phyloP scores from a whole-genome alignment of 2,797 vertebrate genomes.

The Myioborus miniatus region DNA sequence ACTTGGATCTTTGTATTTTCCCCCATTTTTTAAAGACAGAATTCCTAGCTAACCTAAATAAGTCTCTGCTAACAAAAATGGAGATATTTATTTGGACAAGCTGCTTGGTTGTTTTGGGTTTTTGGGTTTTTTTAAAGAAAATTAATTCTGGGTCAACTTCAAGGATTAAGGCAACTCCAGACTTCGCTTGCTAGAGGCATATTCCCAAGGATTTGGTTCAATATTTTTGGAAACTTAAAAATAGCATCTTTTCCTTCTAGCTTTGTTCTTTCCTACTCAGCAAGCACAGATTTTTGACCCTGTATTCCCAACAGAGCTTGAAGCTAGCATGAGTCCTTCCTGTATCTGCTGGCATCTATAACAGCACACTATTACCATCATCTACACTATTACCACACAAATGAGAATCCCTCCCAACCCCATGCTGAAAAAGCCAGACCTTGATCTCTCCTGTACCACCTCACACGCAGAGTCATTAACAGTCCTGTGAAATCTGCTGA shows the following conservation, averaged over 20 bases:
- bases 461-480: not conserved
- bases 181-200: not conserved
- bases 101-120: not conserved
- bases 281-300: conserved; percentile 17
- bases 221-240: conserved; percentile 51
- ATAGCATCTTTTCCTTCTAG: not conserved
- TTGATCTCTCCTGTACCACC: not conserved
- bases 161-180: conserved; percentile 6
- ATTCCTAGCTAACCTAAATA: not conserved
- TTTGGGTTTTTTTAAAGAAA: not conserved
- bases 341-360: not conserved
- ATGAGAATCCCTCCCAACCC: not conserved
- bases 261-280: conserved; percentile 21
- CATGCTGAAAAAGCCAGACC: not conserved
- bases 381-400: not conserved
- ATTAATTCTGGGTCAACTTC: not conserved
- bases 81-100: not conserved
- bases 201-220: conserved; percentile 30
- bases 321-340: not conserved
- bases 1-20: not conserved
- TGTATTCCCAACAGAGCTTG: not conserved
- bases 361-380: not conserved
- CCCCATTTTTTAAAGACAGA: not conserved
- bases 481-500: not conserved
- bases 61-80: not conserved